These are phyloP conservation scores for Silurus aristotelis DNA, from an alignment of 2,797 vertebrate species.

Conservation along the genomic window DNA sequence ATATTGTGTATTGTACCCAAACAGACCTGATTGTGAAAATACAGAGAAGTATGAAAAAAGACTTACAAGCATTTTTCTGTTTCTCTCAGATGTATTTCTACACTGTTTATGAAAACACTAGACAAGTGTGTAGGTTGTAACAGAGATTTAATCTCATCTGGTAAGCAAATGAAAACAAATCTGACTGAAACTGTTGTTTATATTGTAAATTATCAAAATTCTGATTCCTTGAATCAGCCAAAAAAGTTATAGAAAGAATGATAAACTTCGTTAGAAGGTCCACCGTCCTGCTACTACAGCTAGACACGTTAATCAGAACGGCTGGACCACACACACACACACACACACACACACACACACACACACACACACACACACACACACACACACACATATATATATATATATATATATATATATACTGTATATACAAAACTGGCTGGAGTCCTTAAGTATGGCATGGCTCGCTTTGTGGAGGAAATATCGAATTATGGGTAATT, in stretches of 20 bases:
- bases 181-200: neutral
- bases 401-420: too few species aligned
- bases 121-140: too few species aligned
- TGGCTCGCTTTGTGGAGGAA: neutral
- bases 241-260: neutral
- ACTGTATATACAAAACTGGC: neutral
- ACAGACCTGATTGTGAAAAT: neutral
- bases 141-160: neutral
- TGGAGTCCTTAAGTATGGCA: neutral
- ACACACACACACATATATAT: too few species aligned
- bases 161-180: neutral
- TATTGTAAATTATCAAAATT: too few species aligned
- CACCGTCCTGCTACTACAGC: neutral
- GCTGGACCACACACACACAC: neutral
- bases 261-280: neutral
- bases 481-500: constrained; percentile 9
- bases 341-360: too few species aligned
- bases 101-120: neutral
- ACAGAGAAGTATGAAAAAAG: neutral
- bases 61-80: neutral
- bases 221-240: neutral
- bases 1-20: too few species aligned
- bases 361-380: too few species aligned
- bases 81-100: neutral
- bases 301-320: neutral